Base-by-base conservation (phyloP, 2,888 invertebrate species). In the Ischnura elegans region DNA sequence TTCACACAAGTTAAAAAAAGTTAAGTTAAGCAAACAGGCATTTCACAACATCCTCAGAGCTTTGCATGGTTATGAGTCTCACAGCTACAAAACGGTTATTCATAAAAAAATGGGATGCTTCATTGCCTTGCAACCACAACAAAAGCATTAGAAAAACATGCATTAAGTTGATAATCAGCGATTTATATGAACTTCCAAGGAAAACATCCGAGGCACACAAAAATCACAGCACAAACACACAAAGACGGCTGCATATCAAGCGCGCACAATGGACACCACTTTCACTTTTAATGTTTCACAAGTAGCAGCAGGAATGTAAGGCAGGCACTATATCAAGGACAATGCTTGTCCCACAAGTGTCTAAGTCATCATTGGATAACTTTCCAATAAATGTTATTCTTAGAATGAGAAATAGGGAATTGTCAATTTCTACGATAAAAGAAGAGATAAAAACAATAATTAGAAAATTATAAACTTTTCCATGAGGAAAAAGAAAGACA, bases 151-250 rank as follows among this genome's bases (percentile, higher is more conserved):
- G 42, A 90, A 87, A 76, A 90, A 90, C 90, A 90, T 90, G 90
- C 90, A 90, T 90, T 90, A 90, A 42, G 66, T n/a, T 61, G 90
- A 61, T 61, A 90, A 21, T 90, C 86, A n/a, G 55, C 29, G 43
- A 61, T 90, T n/a, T 90, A 90, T 43, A 90, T 16, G 55, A 55
- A 61, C 43, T 61, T 90, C 61, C 51, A 90, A 90, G 90, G 61
- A 61, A 61, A 90, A 87, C 19, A 61, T 90, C 90, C 43, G 90
- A 90, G 90, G 90, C 90, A 90, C 61, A 61, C n/a, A 61, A 90
- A 90, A 61, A 90, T 90, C 90, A 90, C 90, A 90, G 90, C 90
- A 90, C 90, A 90, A 61, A 86, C 51, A 90, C 90, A 90, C 90
- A 90, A 90, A 36, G 55, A 90, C 45, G 55, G 43, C n/a, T n/a